These are phyloP conservation scores for Platygyra sinensis DNA, from an alignment of 64 coral and sea anemone species.

Conservation along the genomic window DNA sequence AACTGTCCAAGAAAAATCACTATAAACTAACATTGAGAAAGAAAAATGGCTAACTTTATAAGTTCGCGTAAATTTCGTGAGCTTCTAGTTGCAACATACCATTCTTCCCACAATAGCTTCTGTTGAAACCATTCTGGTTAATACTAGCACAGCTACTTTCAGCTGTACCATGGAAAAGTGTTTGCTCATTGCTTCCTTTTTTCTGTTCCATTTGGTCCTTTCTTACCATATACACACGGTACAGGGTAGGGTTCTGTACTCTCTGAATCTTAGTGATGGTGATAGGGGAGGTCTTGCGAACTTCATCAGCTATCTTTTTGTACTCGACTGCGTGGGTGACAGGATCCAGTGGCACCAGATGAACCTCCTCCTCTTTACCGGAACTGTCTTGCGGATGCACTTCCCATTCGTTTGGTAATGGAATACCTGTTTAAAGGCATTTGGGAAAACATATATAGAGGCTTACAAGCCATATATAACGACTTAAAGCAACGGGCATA, in stretches of 20 bases:
- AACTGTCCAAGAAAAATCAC: too few species aligned
- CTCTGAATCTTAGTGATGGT: conserved; percentile 43
- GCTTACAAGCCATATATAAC: too few species aligned
- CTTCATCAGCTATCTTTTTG: conserved; percentile 23
- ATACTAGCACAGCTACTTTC: conserved; percentile 35
- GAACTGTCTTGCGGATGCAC: conserved; percentile 12
- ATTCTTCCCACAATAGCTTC: conserved; percentile 49
- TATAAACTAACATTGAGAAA: too few species aligned
- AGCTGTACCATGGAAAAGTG: conserved; percentile 55
- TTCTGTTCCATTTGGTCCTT: conserved; percentile 31
- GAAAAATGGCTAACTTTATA: too few species aligned
- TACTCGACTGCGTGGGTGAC: neutral
- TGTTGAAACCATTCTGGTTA: conserved; percentile 50
- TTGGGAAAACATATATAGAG: neutral
- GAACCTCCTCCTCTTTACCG: conserved; percentile 20
- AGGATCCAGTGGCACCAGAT: conserved; percentile 10
- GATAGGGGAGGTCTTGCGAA: conserved; percentile 19
- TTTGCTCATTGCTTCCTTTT: conserved; percentile 17
- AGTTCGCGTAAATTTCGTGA: too few species aligned
- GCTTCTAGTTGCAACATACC: neutral
- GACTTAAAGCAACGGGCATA: too few species aligned
- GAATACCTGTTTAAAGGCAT: conserved; percentile 6
- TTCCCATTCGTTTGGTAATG: conserved; percentile 27
- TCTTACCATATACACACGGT: conserved; percentile 11
- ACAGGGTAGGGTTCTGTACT: conserved; percentile 41